A percentile compares a stretch with the other conserved stretches of the same genome.
Conservation (phyloP, 2,113 vertebrate species). For the Colossoma macropomum region DNA sequence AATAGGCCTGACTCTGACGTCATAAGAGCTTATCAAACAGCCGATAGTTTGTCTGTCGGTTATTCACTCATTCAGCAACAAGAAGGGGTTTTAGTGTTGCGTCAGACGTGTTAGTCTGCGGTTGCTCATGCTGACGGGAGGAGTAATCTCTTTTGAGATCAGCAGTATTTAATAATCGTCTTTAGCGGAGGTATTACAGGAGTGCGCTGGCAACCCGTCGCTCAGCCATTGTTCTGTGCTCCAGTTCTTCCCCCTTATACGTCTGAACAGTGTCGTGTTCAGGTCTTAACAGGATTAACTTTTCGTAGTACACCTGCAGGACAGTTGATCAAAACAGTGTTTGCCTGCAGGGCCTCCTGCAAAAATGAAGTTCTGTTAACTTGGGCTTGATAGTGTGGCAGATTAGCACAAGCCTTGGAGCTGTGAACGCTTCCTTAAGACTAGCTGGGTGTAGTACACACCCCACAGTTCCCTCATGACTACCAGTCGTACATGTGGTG, state of each 20-base stretch:
- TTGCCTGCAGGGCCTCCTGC: neutral
- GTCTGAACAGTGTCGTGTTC: neutral
- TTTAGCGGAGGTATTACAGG: constrained; percentile 62
- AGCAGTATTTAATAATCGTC: constrained; percentile 74
- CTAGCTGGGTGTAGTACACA: no score
- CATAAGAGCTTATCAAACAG: no score
- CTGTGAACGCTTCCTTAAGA: no score
- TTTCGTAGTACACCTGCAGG: neutral
- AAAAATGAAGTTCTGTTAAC: neutral
- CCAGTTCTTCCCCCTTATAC: neutral
- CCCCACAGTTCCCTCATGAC: neutral
- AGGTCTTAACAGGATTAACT: neutral
- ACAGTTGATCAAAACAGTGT: neutral
- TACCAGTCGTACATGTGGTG: neutral
- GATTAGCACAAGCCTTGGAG: no score
- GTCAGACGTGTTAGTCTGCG: constrained; percentile 27
- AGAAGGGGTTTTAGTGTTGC: neutral
- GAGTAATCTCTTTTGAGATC: constrained; percentile 72
- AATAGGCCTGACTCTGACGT: no score
- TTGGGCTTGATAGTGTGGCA: neutral
- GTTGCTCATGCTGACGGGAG: constrained; percentile 55
- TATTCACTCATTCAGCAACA: no score
- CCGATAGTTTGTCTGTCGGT: no score
- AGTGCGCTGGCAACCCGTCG: neutral
- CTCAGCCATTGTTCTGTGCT: neutral